Conservation (phyloP, 2,113 vertebrate species). For the Promerops cafer region DNA sequence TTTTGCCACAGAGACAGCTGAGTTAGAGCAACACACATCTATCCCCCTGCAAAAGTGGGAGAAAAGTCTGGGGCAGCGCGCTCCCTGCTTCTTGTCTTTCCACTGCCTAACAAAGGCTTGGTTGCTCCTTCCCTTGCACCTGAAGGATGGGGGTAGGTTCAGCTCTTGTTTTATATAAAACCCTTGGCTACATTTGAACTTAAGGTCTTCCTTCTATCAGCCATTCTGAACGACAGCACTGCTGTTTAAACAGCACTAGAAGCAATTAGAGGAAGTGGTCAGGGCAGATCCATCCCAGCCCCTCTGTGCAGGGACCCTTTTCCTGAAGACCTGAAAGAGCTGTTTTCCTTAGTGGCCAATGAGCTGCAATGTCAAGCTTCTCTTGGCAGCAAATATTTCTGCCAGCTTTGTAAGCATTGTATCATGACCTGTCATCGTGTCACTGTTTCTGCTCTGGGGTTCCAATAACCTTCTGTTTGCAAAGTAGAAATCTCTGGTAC, state of each 20-base stretch:
- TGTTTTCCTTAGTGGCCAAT: neutral
- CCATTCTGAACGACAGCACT: neutral
- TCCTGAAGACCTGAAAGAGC: neutral
- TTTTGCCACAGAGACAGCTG: neutral
- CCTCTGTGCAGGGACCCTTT: neutral
- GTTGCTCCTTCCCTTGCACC: neutral
- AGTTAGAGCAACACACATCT: neutral
- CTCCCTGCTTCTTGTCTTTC: neutral
- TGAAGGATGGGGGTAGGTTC: neutral
- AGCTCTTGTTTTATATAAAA: neutral
- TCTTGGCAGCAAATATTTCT: neutral
- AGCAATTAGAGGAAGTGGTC: neutral
- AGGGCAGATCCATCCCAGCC: fast-evolving
- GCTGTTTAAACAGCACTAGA: neutral
- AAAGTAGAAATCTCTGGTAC: neutral
- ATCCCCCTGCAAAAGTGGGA: neutral
- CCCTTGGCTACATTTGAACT: neutral
- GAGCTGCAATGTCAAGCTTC: neutral
- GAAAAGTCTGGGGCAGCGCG: neutral
- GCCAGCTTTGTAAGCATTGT: neutral
- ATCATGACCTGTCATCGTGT: neutral
- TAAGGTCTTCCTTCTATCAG: neutral
- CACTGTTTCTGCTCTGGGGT: neutral
- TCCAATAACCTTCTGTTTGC: neutral
- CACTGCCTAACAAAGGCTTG: neutral